Base-by-base conservation (phyloP, 1,140 invertebrate genomes). In the Anthonomus grandis region DNA sequence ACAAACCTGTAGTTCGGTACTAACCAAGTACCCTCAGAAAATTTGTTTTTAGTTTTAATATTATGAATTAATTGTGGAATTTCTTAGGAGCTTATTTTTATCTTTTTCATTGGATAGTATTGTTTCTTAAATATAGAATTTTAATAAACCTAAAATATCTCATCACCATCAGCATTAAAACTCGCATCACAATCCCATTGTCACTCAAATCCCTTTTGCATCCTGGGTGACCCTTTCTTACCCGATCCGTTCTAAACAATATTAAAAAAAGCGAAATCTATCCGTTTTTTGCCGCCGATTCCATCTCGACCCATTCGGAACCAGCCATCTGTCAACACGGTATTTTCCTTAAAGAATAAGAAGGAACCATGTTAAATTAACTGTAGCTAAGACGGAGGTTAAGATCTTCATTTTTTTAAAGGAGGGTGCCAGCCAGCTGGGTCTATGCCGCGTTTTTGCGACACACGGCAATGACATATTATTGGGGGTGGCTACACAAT, bases 351-450 rank as follows among this genome's bases (percentile, higher is more conserved):
- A n/a, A n/a, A n/a, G n/a, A n/a, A n/a, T 56, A 57, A 63, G 59
- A 63, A 57, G 54, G 47, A 60, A 63, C 62, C 65, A 58, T 48
- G 70, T 71, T 70, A 71, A 71, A 71, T 71, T 71, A 71, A 70
- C 68, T 71, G 68, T 70, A 69, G 64, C 67, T 71, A 71, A 71
- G 66, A 55, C 63, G 66, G 67, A 70, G 67, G 70, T 71, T 71
- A 67, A 71, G 70, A 68, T 70, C 68, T 71, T 71, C 65, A 71
- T 71, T 71, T 71, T 70, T 70, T 67, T 71, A 69, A 68, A 68
- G 52, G 23, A 13, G 49, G 27, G n/a, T 45, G 19, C 15, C 36
- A 59, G 63, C 70, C n/a, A n/a, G n/a, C n/a, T n/a, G n/a, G n/a
- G n/a, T n/a, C n/a, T n/a, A n/a, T 70, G 67, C 70, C 70, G 70